phyloP scores from a whole-genome alignment of 2,797 vertebrate genomes.

The Spinus pinus region DNA sequence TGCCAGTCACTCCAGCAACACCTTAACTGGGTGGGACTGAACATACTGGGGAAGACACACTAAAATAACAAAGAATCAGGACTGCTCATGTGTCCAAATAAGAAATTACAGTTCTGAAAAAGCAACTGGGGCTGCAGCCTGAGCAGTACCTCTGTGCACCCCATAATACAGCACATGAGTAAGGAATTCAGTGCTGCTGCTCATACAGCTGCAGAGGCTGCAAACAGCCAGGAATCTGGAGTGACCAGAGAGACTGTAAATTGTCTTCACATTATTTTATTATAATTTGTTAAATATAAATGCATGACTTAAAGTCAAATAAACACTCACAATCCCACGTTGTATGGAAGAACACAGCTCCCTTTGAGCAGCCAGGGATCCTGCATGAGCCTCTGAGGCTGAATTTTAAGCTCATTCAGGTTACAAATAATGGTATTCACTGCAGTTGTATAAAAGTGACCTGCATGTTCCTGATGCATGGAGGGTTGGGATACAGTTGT shows the following conservation, averaged over 20 bases:
- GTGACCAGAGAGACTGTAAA: neutral
- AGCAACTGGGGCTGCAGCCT: neutral
- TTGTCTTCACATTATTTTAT: neutral
- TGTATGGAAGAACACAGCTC: neutral
- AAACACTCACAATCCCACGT: neutral
- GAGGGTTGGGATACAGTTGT: constrained; percentile 23
- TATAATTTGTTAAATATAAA: neutral
- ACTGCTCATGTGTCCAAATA: neutral
- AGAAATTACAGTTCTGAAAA: neutral
- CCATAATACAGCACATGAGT: neutral
- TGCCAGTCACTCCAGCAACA: neutral
- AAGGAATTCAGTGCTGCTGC: neutral
- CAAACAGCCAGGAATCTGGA: neutral
- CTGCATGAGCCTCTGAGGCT: neutral
- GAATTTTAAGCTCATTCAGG: neutral
- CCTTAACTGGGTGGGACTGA: neutral
- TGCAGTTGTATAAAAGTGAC: constrained; percentile 10
- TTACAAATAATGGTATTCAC: constrained; percentile 1
- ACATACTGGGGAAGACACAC: neutral
- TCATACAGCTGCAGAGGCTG: neutral
- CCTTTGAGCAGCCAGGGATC: neutral
- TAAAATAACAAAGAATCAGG: neutral
- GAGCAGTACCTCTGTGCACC: neutral
- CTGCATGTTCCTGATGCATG: constrained; percentile 36
- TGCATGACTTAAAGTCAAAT: neutral